Evolutionary conservation across 2,888 invertebrate species (phyloP).

Genomic region (Venusia cambrica): DNA sequence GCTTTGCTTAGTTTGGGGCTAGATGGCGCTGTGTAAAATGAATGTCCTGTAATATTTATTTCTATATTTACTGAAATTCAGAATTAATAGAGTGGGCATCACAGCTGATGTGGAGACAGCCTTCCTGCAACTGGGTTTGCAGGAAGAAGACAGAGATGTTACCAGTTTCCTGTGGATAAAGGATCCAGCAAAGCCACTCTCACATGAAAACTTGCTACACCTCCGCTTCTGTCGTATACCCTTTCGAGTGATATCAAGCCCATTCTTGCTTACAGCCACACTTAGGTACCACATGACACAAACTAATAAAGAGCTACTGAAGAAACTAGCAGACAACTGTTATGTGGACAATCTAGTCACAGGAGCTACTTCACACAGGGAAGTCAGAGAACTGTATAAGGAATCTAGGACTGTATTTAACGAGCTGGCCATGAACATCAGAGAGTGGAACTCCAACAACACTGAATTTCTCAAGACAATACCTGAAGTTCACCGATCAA

Average conservation of each 20-base stretch:
- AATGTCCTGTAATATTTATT: too few species aligned
- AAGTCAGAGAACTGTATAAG: neutral
- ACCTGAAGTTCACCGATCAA: too few species aligned
- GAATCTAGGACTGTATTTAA: neutral
- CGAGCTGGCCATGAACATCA: slow-evolving; percentile 2
- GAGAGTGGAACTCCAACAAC: slow-evolving; percentile 5
- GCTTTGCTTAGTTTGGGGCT: too few species aligned
- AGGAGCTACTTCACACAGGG: neutral
- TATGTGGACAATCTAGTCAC: slow-evolving; percentile 9
- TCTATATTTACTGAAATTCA: neutral
- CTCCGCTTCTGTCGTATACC: neutral
- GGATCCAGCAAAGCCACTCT: neutral
- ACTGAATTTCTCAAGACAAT: neutral
- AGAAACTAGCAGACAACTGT: neutral
- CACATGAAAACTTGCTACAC: neutral
- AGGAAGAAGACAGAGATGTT: slow-evolving; percentile 8
- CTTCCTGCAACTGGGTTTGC: slow-evolving; percentile 14
- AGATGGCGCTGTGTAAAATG: too few species aligned
- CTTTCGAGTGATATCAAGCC: slow-evolving; percentile 26
- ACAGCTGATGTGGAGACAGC: slow-evolving; percentile 15
- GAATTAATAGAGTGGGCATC: too few species aligned
- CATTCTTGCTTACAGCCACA: slow-evolving; percentile 26
- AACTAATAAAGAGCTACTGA: neutral
- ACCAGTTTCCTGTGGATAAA: neutral
- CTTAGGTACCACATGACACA: neutral